Evolutionary conservation across 2,797 vertebrate species (phyloP).

Genomic region (Pseudochromis fuscus): DNA sequence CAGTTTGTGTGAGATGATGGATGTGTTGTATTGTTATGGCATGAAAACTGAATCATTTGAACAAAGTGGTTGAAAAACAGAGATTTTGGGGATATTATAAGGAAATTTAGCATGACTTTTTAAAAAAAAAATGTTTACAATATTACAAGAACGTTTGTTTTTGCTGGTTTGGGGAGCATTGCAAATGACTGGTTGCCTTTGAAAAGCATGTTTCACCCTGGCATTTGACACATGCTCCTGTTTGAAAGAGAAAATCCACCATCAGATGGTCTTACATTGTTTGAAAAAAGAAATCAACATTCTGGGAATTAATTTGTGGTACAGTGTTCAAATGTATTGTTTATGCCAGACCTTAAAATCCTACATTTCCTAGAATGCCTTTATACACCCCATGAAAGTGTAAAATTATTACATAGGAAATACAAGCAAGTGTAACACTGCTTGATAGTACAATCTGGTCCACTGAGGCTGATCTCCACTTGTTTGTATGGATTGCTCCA

Average conservation of each 20-base stretch:
- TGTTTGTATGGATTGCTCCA: neutral
- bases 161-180: conserved; percentile 47
- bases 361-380: conserved; percentile 18
- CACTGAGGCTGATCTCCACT: neutral
- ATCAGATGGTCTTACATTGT: neutral
- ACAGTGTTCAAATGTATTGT: neutral
- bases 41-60: conserved; percentile 24
- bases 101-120: conserved; percentile 46
- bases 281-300: neutral
- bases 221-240: conserved; percentile 36
- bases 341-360: neutral
- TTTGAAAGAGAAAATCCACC: conserved; percentile 49
- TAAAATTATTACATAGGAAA: neutral
- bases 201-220: conserved; percentile 39
- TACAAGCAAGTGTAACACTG: neutral
- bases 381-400: neutral
- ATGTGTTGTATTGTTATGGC: conserved; percentile 8
- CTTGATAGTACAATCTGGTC: neutral
- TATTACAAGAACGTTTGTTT: conserved; percentile 48
- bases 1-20: conserved; percentile 21
- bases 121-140: conserved; percentile 77
- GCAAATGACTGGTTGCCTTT: conserved; percentile 71
- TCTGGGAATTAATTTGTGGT: neutral
- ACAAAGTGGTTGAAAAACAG: conserved; percentile 10
- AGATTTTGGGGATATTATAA: conserved; percentile 17